Conservation (phyloP, 2,888 invertebrate genomes). For the Caenorhabditis zanzibari region DNA sequence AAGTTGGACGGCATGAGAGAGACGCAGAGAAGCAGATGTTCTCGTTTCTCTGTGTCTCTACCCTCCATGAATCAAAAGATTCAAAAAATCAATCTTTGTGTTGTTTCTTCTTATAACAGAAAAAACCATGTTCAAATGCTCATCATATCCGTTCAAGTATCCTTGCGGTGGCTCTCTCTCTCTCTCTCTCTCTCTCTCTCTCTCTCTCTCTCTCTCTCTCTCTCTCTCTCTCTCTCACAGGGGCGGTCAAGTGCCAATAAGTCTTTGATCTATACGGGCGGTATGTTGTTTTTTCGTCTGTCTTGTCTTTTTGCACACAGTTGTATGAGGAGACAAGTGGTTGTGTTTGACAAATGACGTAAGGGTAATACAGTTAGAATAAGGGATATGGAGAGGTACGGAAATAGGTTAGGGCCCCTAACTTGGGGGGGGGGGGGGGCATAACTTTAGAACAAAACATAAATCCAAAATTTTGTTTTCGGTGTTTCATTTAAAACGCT, state of each 20-base stretch:
- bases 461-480: too few species aligned
- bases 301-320: not conserved
- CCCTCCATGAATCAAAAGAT: too few species aligned
- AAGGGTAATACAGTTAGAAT: not conserved
- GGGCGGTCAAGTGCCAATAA: conserved; percentile 58
- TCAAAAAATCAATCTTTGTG: not conserved
- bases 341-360: conserved; percentile 26
- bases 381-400: not conserved
- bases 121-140: conserved; percentile 38
- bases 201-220: too few species aligned
- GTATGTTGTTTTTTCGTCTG: not conserved
- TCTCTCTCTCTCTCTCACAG: too few species aligned
- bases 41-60: too few species aligned
- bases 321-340: conserved; percentile 8
- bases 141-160: conserved; percentile 28
- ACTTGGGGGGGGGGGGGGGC: too few species aligned
- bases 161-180: not conserved
- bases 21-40: not conserved
- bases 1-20: not conserved
- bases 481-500: too few species aligned
- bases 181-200: too few species aligned
- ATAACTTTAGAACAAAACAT: too few species aligned
- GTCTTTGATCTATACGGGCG: conserved; percentile 49
- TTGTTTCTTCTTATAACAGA: not conserved
- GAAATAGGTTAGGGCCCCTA: not conserved